A percentile compares a stretch with the other conserved stretches of the same genome.
Evolutionary conservation across 2,797 vertebrate species (phyloP).

Genomic region (Melanotaenia trifasciata): DNA sequence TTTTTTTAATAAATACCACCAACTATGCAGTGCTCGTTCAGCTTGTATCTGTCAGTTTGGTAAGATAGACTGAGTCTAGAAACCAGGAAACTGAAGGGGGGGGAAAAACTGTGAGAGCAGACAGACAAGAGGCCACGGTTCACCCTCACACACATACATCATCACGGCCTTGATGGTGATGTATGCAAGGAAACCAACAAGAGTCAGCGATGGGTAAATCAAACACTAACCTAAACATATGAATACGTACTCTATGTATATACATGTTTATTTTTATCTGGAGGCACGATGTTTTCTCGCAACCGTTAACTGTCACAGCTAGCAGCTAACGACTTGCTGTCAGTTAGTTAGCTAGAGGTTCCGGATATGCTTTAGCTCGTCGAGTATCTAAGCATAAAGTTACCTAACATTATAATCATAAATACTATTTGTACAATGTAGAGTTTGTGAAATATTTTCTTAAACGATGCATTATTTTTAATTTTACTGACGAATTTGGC

Average conservation of each 20-base stretch:
- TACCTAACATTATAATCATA: neutral
- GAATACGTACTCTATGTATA: neutral
- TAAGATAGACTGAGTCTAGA: conserved; percentile 29
- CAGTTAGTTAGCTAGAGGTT: conserved; percentile 55
- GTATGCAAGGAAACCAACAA: conserved; percentile 99
- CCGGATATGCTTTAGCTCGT: conserved; percentile 31
- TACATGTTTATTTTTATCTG: rapidly evolving
- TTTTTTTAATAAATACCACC: conserved; percentile 59
- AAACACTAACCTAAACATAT: conserved; percentile 20
- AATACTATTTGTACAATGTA: neutral
- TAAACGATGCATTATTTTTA: rapidly evolving
- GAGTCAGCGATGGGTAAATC: conserved; percentile 99
- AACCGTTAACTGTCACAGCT: conserved; percentile 56
- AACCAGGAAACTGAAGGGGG: conserved; percentile 61
- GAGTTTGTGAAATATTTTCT: rapidly evolving
- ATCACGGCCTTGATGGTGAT: conserved; percentile 99
- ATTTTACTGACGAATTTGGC: neutral
- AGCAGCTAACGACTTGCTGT: conserved; percentile 15
- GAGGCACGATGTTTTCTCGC: neutral
- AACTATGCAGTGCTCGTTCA: conserved; percentile 67
- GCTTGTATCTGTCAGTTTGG: conserved; percentile 51
- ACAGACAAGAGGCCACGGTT: conserved; percentile 78
- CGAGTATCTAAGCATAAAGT: conserved; percentile 2
- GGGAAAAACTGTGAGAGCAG: conserved; percentile 49
- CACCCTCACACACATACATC: conserved; percentile 88